Evolutionary conservation across 2,113 vertebrate genomes (phyloP).

Genomic region (Pipra filicauda): DNA sequence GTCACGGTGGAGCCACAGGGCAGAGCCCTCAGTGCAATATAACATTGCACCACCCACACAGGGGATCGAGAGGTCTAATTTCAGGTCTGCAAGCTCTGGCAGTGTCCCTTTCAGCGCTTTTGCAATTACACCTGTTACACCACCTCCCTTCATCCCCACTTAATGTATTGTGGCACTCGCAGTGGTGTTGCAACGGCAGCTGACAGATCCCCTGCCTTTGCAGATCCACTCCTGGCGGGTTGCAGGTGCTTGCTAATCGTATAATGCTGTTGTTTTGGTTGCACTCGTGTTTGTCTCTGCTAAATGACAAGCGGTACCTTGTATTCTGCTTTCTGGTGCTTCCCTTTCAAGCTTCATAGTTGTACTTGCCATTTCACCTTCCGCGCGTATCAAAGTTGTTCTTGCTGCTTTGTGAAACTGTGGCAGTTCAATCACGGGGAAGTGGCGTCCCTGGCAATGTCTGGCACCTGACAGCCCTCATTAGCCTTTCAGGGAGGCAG

Average conservation of each 20-base stretch:
- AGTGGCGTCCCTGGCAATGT: slow-evolving; percentile 23
- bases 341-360: neutral
- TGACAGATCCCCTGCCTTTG: neutral
- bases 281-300: neutral
- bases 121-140: neutral
- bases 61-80: neutral
- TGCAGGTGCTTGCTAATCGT: slow-evolving; percentile 18
- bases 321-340: neutral
- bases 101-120: neutral
- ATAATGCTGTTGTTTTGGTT: neutral
- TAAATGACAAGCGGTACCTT: neutral
- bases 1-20: neutral
- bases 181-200: neutral
- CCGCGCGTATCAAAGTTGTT: neutral
- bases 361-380: neutral
- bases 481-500: slow-evolving; percentile 36
- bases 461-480: slow-evolving; percentile 31
- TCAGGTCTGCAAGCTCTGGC: neutral
- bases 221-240: neutral
- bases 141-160: neutral
- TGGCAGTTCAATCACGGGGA: neutral
- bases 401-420: neutral
- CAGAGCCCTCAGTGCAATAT: neutral
- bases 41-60: neutral
- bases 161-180: neutral